A percentile compares a stretch with the other conserved stretches of the same genome.
These are phyloP conservation scores for Eupsilia transversa DNA, from an alignment of 2,888 invertebrate genomes.

Conservation along the genomic window DNA sequence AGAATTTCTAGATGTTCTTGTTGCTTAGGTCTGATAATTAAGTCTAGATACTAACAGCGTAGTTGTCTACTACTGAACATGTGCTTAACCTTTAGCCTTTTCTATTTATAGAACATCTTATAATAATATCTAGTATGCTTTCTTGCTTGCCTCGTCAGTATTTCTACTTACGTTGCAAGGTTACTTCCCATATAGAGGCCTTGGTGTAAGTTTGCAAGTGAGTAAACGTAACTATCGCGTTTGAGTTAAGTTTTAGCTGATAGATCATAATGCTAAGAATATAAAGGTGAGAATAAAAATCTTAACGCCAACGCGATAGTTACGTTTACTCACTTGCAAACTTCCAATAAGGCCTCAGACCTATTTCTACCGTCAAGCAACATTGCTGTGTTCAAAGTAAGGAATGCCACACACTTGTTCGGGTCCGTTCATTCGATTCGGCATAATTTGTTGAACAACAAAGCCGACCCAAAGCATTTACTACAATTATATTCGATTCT, in stretches of 20 bases:
- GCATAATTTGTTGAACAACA: not conserved
- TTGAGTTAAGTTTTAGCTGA: no score
- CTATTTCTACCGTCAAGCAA: not conserved
- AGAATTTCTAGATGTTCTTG: conserved; percentile 33
- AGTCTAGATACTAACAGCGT: not conserved
- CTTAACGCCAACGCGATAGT: no score
- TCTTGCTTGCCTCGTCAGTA: not conserved
- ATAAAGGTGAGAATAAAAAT: no score
- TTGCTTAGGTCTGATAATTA: conserved; percentile 36
- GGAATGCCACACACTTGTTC: not conserved
- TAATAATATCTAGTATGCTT: not conserved
- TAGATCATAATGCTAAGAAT: no score
- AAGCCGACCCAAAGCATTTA: not conserved
- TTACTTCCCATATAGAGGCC: conserved; percentile 8
- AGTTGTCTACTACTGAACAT: not conserved
- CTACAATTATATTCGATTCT: not conserved
- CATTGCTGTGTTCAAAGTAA: not conserved
- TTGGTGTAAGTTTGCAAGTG: no score
- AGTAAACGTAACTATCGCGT: no score
- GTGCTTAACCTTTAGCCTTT: conserved; percentile 15
- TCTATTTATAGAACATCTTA: conserved; percentile 29
- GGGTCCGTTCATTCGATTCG: not conserved
- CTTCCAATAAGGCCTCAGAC: no score
- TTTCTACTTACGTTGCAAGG: conserved; percentile 33
- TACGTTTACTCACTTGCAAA: no score